These are phyloP conservation scores for Chaenogobius annularis DNA, from an alignment of 2,113 vertebrate species.

Conservation along the genomic window DNA sequence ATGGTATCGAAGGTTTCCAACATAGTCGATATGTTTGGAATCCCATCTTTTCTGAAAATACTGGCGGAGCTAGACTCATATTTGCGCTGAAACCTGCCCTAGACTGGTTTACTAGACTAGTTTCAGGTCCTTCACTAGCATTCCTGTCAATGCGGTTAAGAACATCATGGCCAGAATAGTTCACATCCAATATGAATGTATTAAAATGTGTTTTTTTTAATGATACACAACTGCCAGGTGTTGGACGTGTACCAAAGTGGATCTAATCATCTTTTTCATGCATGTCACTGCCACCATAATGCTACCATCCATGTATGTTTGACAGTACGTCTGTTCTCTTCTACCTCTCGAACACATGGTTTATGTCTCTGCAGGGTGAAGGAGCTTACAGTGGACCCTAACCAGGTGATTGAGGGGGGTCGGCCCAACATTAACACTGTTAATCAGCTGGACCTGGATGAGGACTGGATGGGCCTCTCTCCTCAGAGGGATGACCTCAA, in stretches of 20 bases:
- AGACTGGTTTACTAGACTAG: too few relatives aligned
- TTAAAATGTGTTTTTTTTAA: neutral
- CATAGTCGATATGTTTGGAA: too few relatives aligned
- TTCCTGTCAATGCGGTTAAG: too few relatives aligned
- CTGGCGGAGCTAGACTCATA: too few relatives aligned
- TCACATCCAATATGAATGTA: neutral
- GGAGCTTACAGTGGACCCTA: constrained; percentile 90
- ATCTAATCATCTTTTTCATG: constrained; percentile 14
- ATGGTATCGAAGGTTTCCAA: too few relatives aligned
- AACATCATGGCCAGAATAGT: too few relatives aligned
- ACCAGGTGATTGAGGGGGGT: constrained; percentile 81
- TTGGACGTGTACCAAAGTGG: too few relatives aligned
- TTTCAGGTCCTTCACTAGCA: too few relatives aligned
- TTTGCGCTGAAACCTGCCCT: too few relatives aligned
- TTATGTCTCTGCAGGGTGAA: constrained; percentile 83
- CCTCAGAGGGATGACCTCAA: constrained; percentile 98
- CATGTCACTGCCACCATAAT: constrained; percentile 38
- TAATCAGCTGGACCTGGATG: constrained; percentile 90
- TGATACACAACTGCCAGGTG: neutral
- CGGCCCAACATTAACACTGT: constrained; percentile 84
- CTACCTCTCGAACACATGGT: too few relatives aligned
- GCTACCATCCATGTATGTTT: constrained; percentile 13
- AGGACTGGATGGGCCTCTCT: constrained; percentile 89
- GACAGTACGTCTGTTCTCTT: neutral
- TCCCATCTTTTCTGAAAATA: too few relatives aligned